Evolutionary conservation across 2,888 invertebrate genomes (phyloP).

Genomic region (Leucophenga maculata): DNA sequence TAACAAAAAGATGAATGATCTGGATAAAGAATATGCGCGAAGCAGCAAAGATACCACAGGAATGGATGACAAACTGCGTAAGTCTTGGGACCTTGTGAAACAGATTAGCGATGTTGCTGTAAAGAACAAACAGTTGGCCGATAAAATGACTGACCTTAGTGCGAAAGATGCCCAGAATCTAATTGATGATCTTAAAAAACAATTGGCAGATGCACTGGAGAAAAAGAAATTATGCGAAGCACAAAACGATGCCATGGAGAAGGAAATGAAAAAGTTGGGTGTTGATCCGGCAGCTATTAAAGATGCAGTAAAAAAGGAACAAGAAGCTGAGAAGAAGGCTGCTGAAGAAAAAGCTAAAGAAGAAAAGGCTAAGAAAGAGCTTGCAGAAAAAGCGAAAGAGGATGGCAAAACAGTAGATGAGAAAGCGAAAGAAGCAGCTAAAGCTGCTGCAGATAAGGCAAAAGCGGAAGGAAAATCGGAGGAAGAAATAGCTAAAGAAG

Average conservation of each 20-base stretch:
- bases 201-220: constrained; percentile 50
- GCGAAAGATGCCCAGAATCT: constrained; percentile 51
- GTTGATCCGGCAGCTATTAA: constrained; percentile 38
- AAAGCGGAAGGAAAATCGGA: neutral
- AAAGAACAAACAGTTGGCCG: constrained; percentile 55
- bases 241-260: constrained; percentile 41
- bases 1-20: constrained; percentile 44
- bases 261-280: constrained; percentile 45
- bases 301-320: constrained; percentile 5
- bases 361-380: neutral
- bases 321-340: neutral
- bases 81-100: constrained; percentile 53
- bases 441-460: neutral
- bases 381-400: neutral
- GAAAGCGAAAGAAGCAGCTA: neutral
- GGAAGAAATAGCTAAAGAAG: neutral
- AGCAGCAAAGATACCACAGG: constrained; percentile 36
- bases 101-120: constrained; percentile 60
- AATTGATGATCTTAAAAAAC: constrained; percentile 51
- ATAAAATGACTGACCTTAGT: constrained; percentile 49
- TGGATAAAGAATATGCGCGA: constrained; percentile 49
- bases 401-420: neutral
- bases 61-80: constrained; percentile 53
- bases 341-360: neutral
- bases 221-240: constrained; percentile 47